Base-by-base conservation (phyloP, 2,113 vertebrate genomes). In the Tupaia tana region DNA sequence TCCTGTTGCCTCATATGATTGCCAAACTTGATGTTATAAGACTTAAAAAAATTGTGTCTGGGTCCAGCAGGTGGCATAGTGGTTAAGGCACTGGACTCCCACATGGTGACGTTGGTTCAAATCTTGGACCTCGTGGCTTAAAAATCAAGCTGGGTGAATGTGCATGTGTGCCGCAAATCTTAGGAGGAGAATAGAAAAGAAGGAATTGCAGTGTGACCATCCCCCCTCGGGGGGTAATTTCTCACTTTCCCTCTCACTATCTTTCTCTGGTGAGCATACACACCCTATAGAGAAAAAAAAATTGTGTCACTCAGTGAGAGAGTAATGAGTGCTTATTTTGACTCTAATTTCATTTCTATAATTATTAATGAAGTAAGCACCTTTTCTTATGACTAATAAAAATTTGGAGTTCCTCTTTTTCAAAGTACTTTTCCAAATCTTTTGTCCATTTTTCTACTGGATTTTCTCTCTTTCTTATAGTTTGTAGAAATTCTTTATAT, bases 391-490 rank as follows among this genome's bases (percentile, higher is more conserved):
- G 34, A 25, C 66, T 93, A 78, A 83, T 67, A 59, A 80, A 24
- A 87, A 63, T 59, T 78, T 66, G 13, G 19, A 66, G 34, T 86
- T 71, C 56, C 9, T 86, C 59, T 90, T 90, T 66, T 29, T 27
- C 81, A 25, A 67, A 78, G 58, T 82, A 27, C 8, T 6, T 87
- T 77, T 85, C 79, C 59, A 87, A 74, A 9, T 70, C 16, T 83
- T 93, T 89, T 66, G 5, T 56, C 5, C 11, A 88, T 87, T 83
- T 91, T 84, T 43, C 54, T 29, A 22, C 19, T 91, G 15, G 6
- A 70, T 80, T 85, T 94, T 77, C 31, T 87, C 43, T 89, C 93
- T 86, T 86, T 79, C 59, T 93, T 59, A 71, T 54, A 59, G 43
- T 77, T 52, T 94, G 9, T 78, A 82, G 58, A 25, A 77, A 78